Evolutionary conservation across 2,888 invertebrate species (phyloP), one percentile per base, ranked within the genome.

Genomic region (Palloptera scutellata): DNA sequence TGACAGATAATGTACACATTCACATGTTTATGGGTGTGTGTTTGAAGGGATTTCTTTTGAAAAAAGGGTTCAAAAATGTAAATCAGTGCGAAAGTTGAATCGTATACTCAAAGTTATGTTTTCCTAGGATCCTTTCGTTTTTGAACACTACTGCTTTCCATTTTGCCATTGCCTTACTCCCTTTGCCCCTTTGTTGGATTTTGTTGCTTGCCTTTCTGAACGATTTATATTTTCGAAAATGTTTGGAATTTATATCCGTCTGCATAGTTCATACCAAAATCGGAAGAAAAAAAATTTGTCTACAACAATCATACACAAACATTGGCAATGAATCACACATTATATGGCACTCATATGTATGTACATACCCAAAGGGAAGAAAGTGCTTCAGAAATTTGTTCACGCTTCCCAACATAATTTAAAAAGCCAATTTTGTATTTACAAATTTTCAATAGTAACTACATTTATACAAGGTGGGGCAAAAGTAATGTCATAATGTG

Each of bases 151-250:
- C 30, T 15, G 13, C 11, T 13, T 45, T 40, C 17, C 55, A 57
- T 64, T 57, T 55, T 57, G 6, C 48, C 15, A 63, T 30, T 63
- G 63, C 17, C 30, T 63, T 45, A 15, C 45, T 13, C 45, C n/a
- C 55, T 48, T 54, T 19, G 17, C 53, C n/a, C n/a, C 5, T 15
- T 53, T 17, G 13, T 40, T 55, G 20, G 13, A 10, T 41, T n/a
- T 61, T 61, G 57, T 60, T 30, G 54, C 54, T 59, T 60, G 41
- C 55, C 19, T 59, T 58, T 42, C 51, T 59, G 45, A 52, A 59
- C 67, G 67, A 67, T 67, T 63, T 67, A 67, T 63, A 63, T 45
- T 62, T 59, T 52, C 43, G 58, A 41, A 63, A 67, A 58, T 67
- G 67, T 52, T 67, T 59, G 62, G 40, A 63, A 67, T 67, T 62